Evolutionary conservation across 2,113 vertebrate species (phyloP).

Genomic region (Hemibates koningsi): DNA sequence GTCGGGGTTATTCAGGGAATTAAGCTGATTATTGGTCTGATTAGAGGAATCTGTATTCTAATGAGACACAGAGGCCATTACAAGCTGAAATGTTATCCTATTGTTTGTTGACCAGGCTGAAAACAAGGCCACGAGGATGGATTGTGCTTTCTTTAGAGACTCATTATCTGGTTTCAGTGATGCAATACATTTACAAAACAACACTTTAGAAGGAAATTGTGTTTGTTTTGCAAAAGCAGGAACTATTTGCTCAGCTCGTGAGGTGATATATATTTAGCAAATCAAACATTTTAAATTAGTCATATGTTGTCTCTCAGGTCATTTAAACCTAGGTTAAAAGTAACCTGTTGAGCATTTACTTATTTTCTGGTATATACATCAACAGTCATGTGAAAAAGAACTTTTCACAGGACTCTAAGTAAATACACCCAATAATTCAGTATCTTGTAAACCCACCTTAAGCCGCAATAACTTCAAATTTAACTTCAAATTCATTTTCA

Average conservation of each 20-base stretch:
- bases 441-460: background rate
- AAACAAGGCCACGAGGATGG: constrained; percentile 17
- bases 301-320: background rate
- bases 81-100: constrained; percentile 14
- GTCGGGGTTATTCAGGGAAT: constrained; percentile 25
- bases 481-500: background rate
- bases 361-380: background rate
- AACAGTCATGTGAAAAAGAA: background rate
- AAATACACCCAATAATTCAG: background rate
- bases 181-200: constrained; percentile 31
- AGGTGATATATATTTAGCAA: background rate
- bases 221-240: background rate
- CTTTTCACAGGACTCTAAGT: background rate
- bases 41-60: constrained; percentile 41
- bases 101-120: constrained; percentile 39
- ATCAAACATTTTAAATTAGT: background rate
- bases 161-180: constrained; percentile 42
- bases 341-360: background rate
- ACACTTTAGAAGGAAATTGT: constrained; percentile 14
- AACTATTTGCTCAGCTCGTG: background rate
- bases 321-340: background rate
- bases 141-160: constrained; percentile 33
- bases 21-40: constrained; percentile 45
- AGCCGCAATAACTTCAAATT: background rate
- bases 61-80: constrained; percentile 45